Percentiles rank a stretch among this genome's conserved stretches.
phyloP scores from a whole-genome alignment of 2,797 vertebrate species.

The Sarcophilus harrisii region DNA sequence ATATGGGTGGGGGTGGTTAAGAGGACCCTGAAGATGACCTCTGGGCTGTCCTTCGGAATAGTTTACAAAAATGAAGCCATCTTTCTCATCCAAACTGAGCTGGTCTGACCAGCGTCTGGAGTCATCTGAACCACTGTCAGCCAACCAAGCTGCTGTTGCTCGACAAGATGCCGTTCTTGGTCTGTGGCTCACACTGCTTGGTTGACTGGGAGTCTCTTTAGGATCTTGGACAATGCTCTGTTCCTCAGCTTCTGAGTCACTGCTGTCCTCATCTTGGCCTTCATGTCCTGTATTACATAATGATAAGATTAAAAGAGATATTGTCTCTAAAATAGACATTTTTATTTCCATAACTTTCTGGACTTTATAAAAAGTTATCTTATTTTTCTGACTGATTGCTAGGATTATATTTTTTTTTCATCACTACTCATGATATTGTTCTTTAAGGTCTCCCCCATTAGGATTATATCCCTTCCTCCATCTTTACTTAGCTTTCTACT shows the following conservation, averaged over 20 bases:
- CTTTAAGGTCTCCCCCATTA: not conserved
- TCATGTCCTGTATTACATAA: slow-evolving; percentile 87
- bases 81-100: slow-evolving; percentile 98
- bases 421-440: not conserved
- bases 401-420: not conserved
- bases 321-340: not conserved
- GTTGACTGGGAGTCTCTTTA: slow-evolving; percentile 88
- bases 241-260: slow-evolving; percentile 96
- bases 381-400: not conserved
- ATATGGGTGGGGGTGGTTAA: slow-evolving; percentile 82
- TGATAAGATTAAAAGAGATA: not conserved
- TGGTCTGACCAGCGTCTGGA: slow-evolving; percentile 97
- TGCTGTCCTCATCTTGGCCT: slow-evolving; percentile 96
- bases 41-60: slow-evolving; percentile 94
- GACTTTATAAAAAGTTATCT: not conserved
- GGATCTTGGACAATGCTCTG: slow-evolving; percentile 88
- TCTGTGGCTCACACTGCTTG: slow-evolving; percentile 88
- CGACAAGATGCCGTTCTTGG: slow-evolving; percentile 88
- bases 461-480: not conserved
- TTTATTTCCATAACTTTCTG: not conserved
- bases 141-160: slow-evolving; percentile 87
- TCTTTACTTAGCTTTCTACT: not conserved
- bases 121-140: slow-evolving; percentile 95
- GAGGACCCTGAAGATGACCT: slow-evolving; percentile 86
- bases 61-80: slow-evolving; percentile 98